Evolutionary conservation across 2,797 vertebrate species (phyloP).

Genomic region (Anabas testudineus): DNA sequence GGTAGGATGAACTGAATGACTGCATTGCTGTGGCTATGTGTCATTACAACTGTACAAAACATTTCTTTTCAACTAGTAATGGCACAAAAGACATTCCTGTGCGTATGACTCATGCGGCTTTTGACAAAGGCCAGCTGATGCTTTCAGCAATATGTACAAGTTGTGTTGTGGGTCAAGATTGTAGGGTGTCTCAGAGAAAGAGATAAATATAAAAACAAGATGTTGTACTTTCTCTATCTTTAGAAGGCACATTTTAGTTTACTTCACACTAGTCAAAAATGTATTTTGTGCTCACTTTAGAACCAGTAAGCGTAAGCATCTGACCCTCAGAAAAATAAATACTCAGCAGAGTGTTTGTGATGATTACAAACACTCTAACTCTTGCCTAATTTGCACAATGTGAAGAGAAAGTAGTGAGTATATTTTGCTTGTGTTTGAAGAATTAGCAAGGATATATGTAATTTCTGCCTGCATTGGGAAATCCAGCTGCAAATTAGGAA

Average conservation of each 20-base stretch:
- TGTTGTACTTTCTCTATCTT: not conserved
- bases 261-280: not conserved
- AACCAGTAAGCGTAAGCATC: too few relatives aligned
- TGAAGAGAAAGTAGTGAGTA: too few relatives aligned
- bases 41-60: constrained; percentile 7
- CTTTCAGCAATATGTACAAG: constrained; percentile 2
- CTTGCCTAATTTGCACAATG: too few relatives aligned
- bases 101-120: constrained; percentile 15
- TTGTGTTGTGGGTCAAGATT: not conserved
- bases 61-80: constrained; percentile 21
- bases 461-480: too few relatives aligned
- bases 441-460: not conserved
- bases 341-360: not conserved
- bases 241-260: not conserved
- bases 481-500: too few relatives aligned
- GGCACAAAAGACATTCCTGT: constrained; percentile 33
- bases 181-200: not conserved
- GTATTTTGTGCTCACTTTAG: not conserved
- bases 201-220: not conserved
- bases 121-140: constrained; percentile 3
- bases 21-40: not conserved
- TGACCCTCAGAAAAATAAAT: not conserved
- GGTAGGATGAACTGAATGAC: not conserved
- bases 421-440: not conserved
- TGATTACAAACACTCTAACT: not conserved